These are phyloP conservation scores for Mylabris sibirica DNA, from an alignment of 2,888 invertebrate genomes.

Conservation along the genomic window DNA sequence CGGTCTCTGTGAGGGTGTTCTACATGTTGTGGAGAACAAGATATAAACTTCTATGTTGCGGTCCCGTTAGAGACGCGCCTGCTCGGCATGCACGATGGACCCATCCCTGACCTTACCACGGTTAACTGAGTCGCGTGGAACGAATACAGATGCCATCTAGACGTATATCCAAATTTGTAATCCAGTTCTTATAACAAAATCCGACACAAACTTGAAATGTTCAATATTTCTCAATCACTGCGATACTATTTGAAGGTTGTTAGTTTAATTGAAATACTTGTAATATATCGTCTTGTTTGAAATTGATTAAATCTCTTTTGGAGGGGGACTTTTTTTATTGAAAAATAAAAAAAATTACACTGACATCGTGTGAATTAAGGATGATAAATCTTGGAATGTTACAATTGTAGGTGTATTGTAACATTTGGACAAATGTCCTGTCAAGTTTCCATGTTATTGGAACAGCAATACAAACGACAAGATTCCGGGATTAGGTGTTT, in stretches of 20 bases:
- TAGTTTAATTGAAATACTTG: not conserved
- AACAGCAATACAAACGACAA: conserved; percentile 49
- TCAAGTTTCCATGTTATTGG: conserved; percentile 58
- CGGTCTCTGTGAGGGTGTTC: conserved; percentile 24
- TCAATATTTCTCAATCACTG: not conserved
- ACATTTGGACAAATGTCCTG: conserved; percentile 60
- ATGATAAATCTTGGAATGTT: conserved; percentile 46
- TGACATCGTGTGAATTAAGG: conserved; percentile 12
- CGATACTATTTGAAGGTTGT: not conserved
- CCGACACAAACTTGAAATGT: not conserved
- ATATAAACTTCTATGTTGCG: conserved; percentile 36
- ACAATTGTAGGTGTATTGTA: conserved; percentile 50
- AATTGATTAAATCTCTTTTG: not conserved
- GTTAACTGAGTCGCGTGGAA: conserved; percentile 43
- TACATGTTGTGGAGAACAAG: conserved; percentile 33
- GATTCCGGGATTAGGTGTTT: conserved; percentile 58
- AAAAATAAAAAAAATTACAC: conserved; percentile 14
- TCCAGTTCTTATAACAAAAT: conserved; percentile 22
- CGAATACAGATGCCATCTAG: conserved; percentile 48
- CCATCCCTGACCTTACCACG: conserved; percentile 51
- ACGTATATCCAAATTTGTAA: conserved; percentile 38
- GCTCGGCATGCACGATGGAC: conserved; percentile 51
- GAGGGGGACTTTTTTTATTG: conserved; percentile 7
- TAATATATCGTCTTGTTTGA: not conserved
- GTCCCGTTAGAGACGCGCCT: conserved; percentile 49